phyloP scores from a whole-genome alignment of 2,113 vertebrate species.

The Ochotona curzoniae region DNA sequence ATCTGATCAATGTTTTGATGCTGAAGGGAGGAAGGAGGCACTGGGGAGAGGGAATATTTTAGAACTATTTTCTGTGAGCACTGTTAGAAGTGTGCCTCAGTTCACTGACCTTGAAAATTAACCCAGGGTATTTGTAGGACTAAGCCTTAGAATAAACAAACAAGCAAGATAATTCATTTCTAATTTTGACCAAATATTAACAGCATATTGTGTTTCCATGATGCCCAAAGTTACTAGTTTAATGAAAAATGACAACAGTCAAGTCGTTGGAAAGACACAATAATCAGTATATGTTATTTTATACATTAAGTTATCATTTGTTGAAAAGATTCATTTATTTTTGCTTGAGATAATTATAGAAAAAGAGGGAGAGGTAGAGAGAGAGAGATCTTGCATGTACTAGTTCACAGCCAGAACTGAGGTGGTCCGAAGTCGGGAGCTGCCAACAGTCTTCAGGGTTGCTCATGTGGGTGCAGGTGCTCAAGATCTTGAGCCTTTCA shows the following conservation, averaged over 20 bases:
- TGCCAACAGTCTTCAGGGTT: too few relatives aligned
- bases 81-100: constrained; percentile 71
- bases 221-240: constrained; percentile 65
- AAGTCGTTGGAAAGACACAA: constrained; percentile 55
- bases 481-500: too few relatives aligned
- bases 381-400: too few relatives aligned
- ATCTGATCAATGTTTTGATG: constrained; percentile 67
- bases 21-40: constrained; percentile 46
- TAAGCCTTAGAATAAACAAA: constrained; percentile 72
- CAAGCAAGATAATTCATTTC: constrained; percentile 66
- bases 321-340: too few relatives aligned
- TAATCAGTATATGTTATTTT: constrained; percentile 57
- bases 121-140: constrained; percentile 61
- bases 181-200: constrained; percentile 69
- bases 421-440: too few relatives aligned
- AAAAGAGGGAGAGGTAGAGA: too few relatives aligned
- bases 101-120: constrained; percentile 82
- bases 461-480: too few relatives aligned
- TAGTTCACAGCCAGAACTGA: too few relatives aligned
- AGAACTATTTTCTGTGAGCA: constrained; percentile 61
- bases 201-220: constrained; percentile 53
- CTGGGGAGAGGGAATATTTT: constrained; percentile 46
- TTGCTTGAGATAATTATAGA: too few relatives aligned
- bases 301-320: constrained; percentile 37
- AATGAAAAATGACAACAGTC: constrained; percentile 66